These are phyloP conservation scores for Lanius ludovicianus DNA, from an alignment of 2,113 vertebrate genomes.

Conservation along the genomic window DNA sequence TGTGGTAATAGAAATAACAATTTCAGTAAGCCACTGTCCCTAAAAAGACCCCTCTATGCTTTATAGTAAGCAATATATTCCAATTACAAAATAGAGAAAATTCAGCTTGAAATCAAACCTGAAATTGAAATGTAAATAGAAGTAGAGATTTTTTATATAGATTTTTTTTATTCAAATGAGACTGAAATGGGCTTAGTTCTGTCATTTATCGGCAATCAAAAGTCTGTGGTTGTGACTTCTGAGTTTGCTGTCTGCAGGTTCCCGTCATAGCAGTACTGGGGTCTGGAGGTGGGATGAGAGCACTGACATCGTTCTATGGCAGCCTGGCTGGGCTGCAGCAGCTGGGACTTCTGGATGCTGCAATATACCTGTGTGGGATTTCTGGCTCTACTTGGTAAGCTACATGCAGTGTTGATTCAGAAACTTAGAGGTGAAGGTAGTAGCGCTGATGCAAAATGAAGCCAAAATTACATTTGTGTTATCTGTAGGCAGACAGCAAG, in stretches of 20 bases:
- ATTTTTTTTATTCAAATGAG: neutral
- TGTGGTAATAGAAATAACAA: neutral
- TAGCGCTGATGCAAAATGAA: neutral
- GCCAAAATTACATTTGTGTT: neutral
- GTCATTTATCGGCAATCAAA: neutral
- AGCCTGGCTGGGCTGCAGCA: constrained; percentile 82
- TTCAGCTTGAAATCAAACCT: neutral
- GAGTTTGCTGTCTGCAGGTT: constrained; percentile 66
- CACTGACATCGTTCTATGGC: constrained; percentile 82
- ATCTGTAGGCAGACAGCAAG: neutral
- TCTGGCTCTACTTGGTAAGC: constrained; percentile 91
- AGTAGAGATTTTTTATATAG: neutral
- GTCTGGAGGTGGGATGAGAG: constrained; percentile 85
- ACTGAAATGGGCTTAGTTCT: neutral
- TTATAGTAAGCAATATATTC: neutral
- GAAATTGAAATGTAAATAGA: neutral
- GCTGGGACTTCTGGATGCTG: constrained; percentile 77
- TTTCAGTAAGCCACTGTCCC: neutral
- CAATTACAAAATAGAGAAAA: neutral
- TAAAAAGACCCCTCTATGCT: neutral
- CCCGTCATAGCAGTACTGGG: constrained; percentile 80
- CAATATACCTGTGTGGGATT: constrained; percentile 80
- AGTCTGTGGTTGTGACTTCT: neutral
- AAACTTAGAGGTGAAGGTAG: neutral
- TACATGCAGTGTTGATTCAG: neutral